These are phyloP conservation scores for Drosophila birchii DNA, from an alignment of 2,888 invertebrate species.

Conservation along the genomic window DNA sequence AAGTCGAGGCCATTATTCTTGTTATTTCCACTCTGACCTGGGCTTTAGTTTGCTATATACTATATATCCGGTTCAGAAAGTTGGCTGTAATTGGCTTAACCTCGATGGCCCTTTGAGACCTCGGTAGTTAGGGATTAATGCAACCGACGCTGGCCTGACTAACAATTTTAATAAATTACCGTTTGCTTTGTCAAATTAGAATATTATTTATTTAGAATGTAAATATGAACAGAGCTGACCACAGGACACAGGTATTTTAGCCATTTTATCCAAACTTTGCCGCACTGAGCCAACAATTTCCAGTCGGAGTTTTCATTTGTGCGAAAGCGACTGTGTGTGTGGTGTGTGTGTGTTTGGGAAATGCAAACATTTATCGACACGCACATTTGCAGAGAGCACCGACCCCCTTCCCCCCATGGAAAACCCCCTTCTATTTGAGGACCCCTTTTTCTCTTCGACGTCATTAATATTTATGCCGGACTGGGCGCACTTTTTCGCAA, in stretches of 20 bases:
- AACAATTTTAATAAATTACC: constrained; percentile 72
- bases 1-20: constrained; percentile 23
- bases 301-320: constrained; percentile 11
- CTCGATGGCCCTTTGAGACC: constrained; percentile 23
- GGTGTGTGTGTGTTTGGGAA: constrained; percentile 38
- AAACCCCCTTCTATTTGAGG: constrained; percentile 5
- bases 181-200: constrained; percentile 80
- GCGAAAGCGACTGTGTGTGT: constrained; percentile 25
- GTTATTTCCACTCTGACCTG: constrained; percentile 1
- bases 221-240: constrained; percentile 74
- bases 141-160: constrained; percentile 45
- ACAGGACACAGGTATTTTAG: constrained; percentile 63
- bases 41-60: not conserved
- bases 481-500: constrained; percentile 47
- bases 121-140: constrained; percentile 58
- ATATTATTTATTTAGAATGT: constrained; percentile 81
- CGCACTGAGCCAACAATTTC: constrained; percentile 46
- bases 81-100: constrained; percentile 33
- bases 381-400: constrained; percentile 64
- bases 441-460: constrained; percentile 40
- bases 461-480: constrained; percentile 75
- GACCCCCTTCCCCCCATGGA: not conserved
- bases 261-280: constrained; percentile 57
- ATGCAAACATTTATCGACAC: constrained; percentile 71
- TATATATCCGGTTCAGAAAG: constrained; percentile 6